phyloP scores from a whole-genome alignment of 37 sponge, comb jelly and placozoan species.

The Theonella swinhoei region DNA sequence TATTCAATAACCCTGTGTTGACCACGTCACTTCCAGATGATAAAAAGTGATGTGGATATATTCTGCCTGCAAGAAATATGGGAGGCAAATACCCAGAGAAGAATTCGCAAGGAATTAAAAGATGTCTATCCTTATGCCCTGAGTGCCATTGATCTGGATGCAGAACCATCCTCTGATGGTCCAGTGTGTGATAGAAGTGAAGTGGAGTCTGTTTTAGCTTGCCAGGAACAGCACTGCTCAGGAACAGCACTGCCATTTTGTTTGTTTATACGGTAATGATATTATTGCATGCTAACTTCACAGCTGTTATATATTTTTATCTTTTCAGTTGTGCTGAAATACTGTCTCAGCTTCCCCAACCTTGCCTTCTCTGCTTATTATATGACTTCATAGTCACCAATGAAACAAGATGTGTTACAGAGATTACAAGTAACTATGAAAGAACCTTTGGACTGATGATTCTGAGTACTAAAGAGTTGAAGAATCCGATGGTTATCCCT shows the following conservation, averaged over 20 bases:
- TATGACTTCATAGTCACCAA: background rate
- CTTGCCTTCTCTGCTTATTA: background rate
- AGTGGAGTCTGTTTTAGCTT: too few relatives aligned
- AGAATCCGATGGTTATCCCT: background rate
- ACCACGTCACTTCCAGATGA: background rate
- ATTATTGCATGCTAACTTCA: too few relatives aligned
- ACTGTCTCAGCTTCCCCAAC: background rate
- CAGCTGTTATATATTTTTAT: too few relatives aligned
- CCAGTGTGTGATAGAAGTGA: too few relatives aligned
- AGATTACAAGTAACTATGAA: background rate
- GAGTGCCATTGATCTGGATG: conserved; percentile 3
- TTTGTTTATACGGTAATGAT: too few relatives aligned
- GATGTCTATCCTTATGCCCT: conserved; percentile 3
- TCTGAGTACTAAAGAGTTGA: conserved; percentile 7
- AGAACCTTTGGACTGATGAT: conserved; percentile 18
- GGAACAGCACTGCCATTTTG: too few relatives aligned
- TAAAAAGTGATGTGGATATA: conserved; percentile 19
- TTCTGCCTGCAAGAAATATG: conserved; percentile 24
- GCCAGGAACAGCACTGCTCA: too few relatives aligned
- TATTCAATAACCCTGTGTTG: background rate
- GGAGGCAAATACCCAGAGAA: conserved; percentile 6
- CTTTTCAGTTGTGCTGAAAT: too few relatives aligned
- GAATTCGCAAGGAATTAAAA: background rate
- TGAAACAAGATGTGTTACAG: background rate
- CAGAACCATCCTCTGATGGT: too few relatives aligned